A percentile compares a stretch with the other conserved stretches of the same genome.
Conservation (phyloP, 2,888 invertebrate genomes). For the Zaprionus lineosus region DNA sequence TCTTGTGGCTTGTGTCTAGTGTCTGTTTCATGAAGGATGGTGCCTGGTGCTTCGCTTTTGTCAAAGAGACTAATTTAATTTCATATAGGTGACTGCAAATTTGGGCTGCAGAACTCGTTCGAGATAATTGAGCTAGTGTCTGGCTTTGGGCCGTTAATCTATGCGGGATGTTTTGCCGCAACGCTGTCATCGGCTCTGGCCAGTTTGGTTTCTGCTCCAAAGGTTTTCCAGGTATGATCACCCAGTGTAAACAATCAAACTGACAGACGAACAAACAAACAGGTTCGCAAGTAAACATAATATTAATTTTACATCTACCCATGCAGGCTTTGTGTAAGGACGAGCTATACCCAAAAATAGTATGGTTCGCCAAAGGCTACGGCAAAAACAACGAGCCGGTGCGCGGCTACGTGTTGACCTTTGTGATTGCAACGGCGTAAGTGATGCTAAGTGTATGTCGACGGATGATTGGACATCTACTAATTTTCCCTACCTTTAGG, state of each 20-base stretch:
- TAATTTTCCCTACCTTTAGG: constrained; percentile 51
- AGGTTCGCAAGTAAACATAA: not conserved
- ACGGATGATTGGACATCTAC: not conserved
- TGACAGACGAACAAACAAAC: too few relatives aligned
- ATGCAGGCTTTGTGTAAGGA: constrained; percentile 94
- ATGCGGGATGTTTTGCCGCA: constrained; percentile 98
- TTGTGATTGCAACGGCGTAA: constrained; percentile 94
- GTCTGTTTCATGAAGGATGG: too few relatives aligned
- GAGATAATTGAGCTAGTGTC: constrained; percentile 93
- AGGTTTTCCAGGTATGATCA: constrained; percentile 88
- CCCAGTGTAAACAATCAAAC: not conserved
- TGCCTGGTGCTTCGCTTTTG: not conserved
- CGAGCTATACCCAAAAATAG: constrained; percentile 94
- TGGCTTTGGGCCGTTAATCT: constrained; percentile 94
- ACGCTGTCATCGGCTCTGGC: constrained; percentile 98
- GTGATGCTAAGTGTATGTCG: constrained; percentile 38
- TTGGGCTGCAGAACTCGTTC: constrained; percentile 83
- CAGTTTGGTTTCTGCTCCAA: constrained; percentile 97
- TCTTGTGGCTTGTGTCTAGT: too few relatives aligned
- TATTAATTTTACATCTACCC: not conserved
- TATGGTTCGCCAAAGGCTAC: constrained; percentile 94
- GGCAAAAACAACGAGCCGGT: constrained; percentile 92
- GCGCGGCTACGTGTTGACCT: constrained; percentile 95
- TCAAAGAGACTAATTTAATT: constrained; percentile 24
- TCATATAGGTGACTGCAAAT: constrained; percentile 84